Base-by-base conservation (phyloP, 2,797 vertebrate species). In the Phylloscopus collybita region DNA sequence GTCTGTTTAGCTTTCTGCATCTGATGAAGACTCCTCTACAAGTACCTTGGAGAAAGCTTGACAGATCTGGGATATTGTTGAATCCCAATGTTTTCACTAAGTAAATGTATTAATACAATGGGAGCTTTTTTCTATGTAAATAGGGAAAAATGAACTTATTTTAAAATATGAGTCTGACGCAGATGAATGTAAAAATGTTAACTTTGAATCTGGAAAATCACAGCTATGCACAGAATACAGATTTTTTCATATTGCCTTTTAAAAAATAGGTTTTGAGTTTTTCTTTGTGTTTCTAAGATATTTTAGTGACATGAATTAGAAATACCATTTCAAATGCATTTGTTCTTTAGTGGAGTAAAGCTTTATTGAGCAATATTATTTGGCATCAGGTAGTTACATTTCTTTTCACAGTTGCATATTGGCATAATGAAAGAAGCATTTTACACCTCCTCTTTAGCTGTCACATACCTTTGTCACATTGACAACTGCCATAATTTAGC, bases 341-440 rank as follows among this genome's bases (percentile, higher is more conserved):
- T 65, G 5, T 56, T 86, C 79, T 59, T 56, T 27, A 57, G 26
- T 50, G 23, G 9, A 7, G 4, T 61, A 20, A 40, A 42, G 14
- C 61, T 92, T 75, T 66, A 42, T 79, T 90, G 50, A 86, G 34
- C 49, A 76, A 5, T 80, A 45, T 70, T 70, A 11, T 69, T 94
- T 9, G 4, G 13, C 57, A 70, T 70, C 16, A 47, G n/a, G 18
- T 49, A 66, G 62, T 85, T 65, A 42, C 3, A 2, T 64, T 95
- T 94, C 80, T 84, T 92, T 97, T 88, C 70, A 45, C 51, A 62
- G 42, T 26, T 93, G 27, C 34, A 34, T 95, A 92, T 76, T 89
- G 75, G 42, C 45, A 44, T 84, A 89, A 60, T 61, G 92, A 96
- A 91, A 96, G 84, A 83, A 86, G 54, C n/a, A 59, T 94, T 96